Evolutionary conservation across 2,888 invertebrate species (phyloP).

Genomic region (Hymenopus coronatus): DNA sequence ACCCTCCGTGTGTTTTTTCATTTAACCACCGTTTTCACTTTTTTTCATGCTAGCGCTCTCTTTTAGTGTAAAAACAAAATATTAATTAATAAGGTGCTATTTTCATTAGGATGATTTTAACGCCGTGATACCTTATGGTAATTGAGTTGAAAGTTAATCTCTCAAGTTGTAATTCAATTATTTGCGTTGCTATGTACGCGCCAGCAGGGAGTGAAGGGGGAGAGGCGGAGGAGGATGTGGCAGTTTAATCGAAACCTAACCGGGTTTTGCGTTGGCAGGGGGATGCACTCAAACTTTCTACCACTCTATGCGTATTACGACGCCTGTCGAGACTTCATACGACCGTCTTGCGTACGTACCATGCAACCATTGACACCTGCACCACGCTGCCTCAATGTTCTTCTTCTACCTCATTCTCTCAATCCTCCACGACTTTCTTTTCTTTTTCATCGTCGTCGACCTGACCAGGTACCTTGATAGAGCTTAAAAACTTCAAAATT

Average conservation of each 20-base stretch:
- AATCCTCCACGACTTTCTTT: too few relatives aligned
- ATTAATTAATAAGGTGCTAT: constrained; percentile 48
- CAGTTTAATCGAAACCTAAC: constrained; percentile 42
- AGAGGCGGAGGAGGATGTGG: constrained; percentile 37
- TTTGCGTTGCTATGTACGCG: constrained; percentile 38
- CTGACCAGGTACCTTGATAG: too few relatives aligned
- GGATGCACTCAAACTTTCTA: constrained; percentile 12
- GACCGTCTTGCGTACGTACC: neutral
- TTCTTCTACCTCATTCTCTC: too few relatives aligned
- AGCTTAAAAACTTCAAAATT: too few relatives aligned
- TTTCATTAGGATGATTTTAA: constrained; percentile 52
- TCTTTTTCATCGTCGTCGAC: too few relatives aligned
- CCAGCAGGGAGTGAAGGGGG: constrained; percentile 33
- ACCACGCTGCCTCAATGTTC: too few relatives aligned
- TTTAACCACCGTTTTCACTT: constrained; percentile 2
- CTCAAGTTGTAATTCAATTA: constrained; percentile 52
- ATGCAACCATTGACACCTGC: too few relatives aligned
- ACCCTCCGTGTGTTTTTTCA: neutral
- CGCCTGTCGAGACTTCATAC: neutral
- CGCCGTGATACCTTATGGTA: constrained; percentile 51
- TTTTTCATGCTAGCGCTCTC: neutral
- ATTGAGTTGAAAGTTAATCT: constrained; percentile 52
- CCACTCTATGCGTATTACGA: neutral
- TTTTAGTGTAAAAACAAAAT: constrained; percentile 26
- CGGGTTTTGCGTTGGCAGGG: constrained; percentile 22